Conservation (phyloP, 2,888 invertebrate species). For the Agrochola litura region DNA sequence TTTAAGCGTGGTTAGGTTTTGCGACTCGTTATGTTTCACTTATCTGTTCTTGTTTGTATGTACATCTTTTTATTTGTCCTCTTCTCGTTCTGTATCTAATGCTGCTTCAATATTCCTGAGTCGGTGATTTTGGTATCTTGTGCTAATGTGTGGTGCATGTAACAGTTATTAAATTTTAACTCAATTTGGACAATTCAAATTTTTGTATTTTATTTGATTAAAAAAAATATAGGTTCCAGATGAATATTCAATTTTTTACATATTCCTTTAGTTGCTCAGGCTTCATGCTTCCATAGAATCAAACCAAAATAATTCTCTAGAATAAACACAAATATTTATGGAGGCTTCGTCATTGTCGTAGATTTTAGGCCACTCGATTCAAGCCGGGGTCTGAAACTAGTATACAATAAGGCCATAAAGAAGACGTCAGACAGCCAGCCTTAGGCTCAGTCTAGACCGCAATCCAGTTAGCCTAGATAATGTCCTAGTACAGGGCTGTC, state of each 20-base stretch:
- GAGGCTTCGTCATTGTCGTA: constrained; percentile 8
- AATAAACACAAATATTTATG: constrained; percentile 6
- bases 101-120: background rate
- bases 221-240: background rate
- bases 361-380: constrained; percentile 36
- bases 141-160: background rate
- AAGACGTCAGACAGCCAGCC: constrained; percentile 57
- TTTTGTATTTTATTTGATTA: background rate
- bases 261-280: background rate
- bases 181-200: background rate
- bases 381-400: constrained; percentile 29
- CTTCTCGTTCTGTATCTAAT: background rate
- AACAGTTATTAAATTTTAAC: too few species aligned
- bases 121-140: background rate
- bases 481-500: constrained; percentile 49
- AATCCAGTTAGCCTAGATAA: constrained; percentile 59
- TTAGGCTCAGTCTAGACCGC: constrained; percentile 53
- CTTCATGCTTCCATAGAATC: background rate
- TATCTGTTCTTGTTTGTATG: too few species aligned
- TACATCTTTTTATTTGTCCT: background rate
- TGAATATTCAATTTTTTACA: background rate
- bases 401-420: constrained; percentile 58
- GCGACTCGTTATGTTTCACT: background rate
- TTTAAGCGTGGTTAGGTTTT: background rate
- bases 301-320: background rate